Conservation (phyloP, 2,888 invertebrate genomes). For the Neoitamus cyanurus region DNA sequence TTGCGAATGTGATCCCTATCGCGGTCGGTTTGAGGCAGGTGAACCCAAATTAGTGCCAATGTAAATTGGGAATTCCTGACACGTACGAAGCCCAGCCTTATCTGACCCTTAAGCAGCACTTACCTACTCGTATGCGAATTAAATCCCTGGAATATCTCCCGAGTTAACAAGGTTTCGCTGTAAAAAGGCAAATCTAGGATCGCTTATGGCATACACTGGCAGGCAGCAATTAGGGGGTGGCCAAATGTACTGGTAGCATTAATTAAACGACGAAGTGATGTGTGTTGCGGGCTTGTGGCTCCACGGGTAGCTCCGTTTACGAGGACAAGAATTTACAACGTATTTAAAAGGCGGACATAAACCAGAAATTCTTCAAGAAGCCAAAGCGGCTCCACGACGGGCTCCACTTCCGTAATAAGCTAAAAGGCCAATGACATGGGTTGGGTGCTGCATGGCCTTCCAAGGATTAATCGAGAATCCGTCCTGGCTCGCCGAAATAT, state of each 20-base stretch:
- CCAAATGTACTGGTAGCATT: not conserved
- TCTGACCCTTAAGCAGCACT: not conserved
- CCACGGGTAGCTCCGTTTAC: not conserved
- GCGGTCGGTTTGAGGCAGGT: not conserved
- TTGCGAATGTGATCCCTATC: not conserved
- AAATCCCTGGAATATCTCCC: not conserved
- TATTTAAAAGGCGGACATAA: not conserved
- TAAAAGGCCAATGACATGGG: conserved; percentile 6
- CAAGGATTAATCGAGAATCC: not conserved
- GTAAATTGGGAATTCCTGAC: conserved; percentile 14
- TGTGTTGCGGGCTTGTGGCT: not conserved
- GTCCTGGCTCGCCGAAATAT: not conserved
- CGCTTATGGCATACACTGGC: not conserved
- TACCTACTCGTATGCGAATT: not conserved
- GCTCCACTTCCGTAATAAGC: not conserved
- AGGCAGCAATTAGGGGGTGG: not conserved
- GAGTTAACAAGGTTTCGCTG: not conserved
- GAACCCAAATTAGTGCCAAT: not conserved
- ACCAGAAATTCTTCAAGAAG: not conserved
- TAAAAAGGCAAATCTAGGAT: not conserved
- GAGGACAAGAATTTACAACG: not conserved
- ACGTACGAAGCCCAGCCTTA: not conserved
- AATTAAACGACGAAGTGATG: not conserved
- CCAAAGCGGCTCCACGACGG: not conserved
- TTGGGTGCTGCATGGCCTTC: not conserved